These are phyloP conservation scores for Microchrysa polita DNA, from an alignment of 2,888 invertebrate genomes.

Conservation along the genomic window DNA sequence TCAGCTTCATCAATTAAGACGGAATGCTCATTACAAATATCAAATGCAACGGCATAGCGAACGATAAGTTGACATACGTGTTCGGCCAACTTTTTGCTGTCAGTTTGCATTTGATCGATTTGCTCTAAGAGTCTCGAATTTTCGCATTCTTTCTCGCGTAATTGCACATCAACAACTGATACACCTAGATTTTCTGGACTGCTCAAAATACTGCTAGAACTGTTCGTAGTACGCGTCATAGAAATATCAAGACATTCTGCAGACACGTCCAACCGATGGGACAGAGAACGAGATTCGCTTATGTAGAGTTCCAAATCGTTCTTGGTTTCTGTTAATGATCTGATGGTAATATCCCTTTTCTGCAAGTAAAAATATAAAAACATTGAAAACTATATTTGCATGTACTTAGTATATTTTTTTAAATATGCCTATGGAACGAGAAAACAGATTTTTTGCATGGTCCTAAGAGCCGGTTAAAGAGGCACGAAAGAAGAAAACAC, in stretches of 20 bases:
- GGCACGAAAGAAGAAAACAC: too few species aligned
- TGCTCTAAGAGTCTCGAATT: conserved; percentile 54
- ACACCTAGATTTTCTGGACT: conserved; percentile 61
- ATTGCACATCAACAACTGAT: conserved; percentile 61
- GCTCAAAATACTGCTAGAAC: conserved; percentile 50
- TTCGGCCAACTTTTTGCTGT: conserved; percentile 53
- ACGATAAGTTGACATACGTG: conserved; percentile 52
- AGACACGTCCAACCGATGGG: conserved; percentile 56
- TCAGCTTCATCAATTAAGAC: conserved; percentile 48
- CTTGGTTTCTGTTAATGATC: conserved; percentile 55
- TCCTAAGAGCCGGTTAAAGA: too few species aligned
- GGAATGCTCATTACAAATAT: conserved; percentile 51
- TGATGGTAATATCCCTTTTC: conserved; percentile 54
- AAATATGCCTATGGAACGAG: too few species aligned
- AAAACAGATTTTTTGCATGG: too few species aligned
- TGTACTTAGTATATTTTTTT: too few species aligned
- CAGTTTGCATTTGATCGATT: conserved; percentile 51
- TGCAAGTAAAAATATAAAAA: conserved; percentile 42
- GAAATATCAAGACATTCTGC: conserved; percentile 58
- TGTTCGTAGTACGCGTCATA: conserved; percentile 53
- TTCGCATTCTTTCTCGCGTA: conserved; percentile 61
- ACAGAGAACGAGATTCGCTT: conserved; percentile 56
- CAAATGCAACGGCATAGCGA: conserved; percentile 50
- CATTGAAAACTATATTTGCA: too few species aligned
- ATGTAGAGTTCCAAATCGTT: conserved; percentile 59